Percentiles rank a stretch among this genome's conserved stretches.
These are phyloP conservation scores for Drosophila gunungcola DNA, from an alignment of 1,140 invertebrate genomes.

Conservation along the genomic window DNA sequence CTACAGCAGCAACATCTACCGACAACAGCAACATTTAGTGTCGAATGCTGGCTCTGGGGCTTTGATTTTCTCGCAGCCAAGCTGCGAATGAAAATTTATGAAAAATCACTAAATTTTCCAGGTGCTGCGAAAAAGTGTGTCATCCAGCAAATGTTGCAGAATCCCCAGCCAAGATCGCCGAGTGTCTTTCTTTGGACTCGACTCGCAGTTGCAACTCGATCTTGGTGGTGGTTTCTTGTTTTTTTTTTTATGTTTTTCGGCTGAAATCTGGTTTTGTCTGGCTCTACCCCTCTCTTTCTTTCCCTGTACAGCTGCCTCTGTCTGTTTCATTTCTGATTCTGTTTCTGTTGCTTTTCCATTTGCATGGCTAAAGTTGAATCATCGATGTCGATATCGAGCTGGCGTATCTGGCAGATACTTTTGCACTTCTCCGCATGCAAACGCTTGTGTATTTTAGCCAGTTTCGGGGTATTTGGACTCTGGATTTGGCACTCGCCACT, in stretches of 20 bases:
- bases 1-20: background rate
- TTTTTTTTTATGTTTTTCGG: slow-evolving; percentile 46
- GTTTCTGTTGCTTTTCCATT: slow-evolving; percentile 65
- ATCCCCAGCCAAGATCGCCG: slow-evolving; percentile 24
- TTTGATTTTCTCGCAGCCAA: slow-evolving; percentile 41
- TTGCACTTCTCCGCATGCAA: slow-evolving; percentile 54
- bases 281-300: slow-evolving; percentile 4
- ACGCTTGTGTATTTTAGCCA: slow-evolving; percentile 34
- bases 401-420: slow-evolving; percentile 69
- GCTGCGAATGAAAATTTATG: slow-evolving; percentile 46
- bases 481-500: slow-evolving; percentile 21
- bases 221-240: slow-evolving; percentile 50
- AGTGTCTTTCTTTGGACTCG: slow-evolving; percentile 21
- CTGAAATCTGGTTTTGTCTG: slow-evolving; percentile 73
- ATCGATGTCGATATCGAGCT: slow-evolving; percentile 67
- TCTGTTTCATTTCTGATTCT: slow-evolving; percentile 40
- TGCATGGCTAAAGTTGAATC: slow-evolving; percentile 72
- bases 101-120: slow-evolving; percentile 64
- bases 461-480: slow-evolving; percentile 63
- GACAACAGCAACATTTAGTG: slow-evolving; percentile 33
- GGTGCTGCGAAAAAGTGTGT: slow-evolving; percentile 66
- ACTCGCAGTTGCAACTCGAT: slow-evolving; percentile 67
- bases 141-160: slow-evolving; percentile 45
- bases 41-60: slow-evolving; percentile 46
- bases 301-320: background rate